phyloP scores from a whole-genome alignment of 2,113 vertebrate species.

The Tichodroma muraria region DNA sequence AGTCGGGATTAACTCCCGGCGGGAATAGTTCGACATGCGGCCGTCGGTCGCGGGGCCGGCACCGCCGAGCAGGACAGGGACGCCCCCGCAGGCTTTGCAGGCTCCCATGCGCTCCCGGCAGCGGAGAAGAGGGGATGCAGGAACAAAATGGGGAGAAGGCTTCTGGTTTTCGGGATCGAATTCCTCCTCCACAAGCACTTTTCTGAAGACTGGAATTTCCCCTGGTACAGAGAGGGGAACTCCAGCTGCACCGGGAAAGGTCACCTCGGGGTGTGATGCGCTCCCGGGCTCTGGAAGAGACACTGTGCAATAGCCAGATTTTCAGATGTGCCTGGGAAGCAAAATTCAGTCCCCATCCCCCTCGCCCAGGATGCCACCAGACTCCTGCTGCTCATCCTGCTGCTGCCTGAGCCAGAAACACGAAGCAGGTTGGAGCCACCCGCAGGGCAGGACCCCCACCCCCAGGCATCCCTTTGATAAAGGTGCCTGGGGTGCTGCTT shows the following conservation, averaged over 20 bases:
- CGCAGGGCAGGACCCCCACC: background rate
- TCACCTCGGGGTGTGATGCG: background rate
- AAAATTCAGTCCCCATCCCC: background rate
- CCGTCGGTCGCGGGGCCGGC: fast-evolving
- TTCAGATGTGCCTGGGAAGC: background rate
- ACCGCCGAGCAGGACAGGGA: background rate
- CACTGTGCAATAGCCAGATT: background rate
- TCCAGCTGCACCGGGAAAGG: background rate
- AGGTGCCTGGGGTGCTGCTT: background rate
- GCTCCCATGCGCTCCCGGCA: fast-evolving
- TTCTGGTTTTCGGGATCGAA: background rate
- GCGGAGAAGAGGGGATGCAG: background rate
- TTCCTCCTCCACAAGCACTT: background rate
- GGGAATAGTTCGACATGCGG: background rate
- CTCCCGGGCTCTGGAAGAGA: background rate
- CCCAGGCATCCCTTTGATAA: background rate
- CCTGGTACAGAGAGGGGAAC: background rate
- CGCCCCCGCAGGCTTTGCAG: fast-evolving
- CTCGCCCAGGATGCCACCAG: fast-evolving
- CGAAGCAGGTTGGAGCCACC: background rate
- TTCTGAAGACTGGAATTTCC: background rate
- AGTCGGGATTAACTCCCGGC: background rate
- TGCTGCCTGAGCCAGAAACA: background rate
- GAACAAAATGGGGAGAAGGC: background rate
- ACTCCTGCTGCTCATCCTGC: background rate